Evolutionary conservation across 2,888 invertebrate species (phyloP).

Genomic region (Ennomos quercinarius): DNA sequence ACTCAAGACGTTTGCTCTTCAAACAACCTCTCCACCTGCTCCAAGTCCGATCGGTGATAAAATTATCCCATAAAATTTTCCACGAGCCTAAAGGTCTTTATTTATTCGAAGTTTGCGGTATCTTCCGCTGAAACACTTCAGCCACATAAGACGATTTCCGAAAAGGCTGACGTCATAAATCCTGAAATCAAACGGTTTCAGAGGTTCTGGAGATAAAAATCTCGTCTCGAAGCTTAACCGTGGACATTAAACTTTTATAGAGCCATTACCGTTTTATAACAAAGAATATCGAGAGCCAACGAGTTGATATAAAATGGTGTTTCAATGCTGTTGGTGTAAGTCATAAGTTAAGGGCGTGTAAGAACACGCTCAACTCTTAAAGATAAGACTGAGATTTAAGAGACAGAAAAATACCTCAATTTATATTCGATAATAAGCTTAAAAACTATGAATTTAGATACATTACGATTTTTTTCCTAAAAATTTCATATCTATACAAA

Average conservation of each 20-base stretch:
- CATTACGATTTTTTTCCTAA: no score
- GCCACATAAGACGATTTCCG: constrained; percentile 38
- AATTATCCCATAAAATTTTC: constrained; percentile 15
- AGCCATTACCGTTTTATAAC: constrained; percentile 65
- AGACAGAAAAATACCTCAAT: no score
- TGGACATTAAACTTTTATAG: constrained; percentile 63
- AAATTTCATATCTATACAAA: no score
- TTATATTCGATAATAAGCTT: no score
- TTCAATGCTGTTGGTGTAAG: constrained; percentile 33
- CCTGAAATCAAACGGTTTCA: constrained; percentile 39
- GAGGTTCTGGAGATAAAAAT: constrained; percentile 41
- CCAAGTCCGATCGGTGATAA: constrained; percentile 20
- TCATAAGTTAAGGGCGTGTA: constrained; percentile 34
- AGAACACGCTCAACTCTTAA: no score
- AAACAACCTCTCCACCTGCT: constrained; percentile 12
- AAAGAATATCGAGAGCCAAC: constrained; percentile 61
- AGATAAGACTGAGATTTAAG: no score
- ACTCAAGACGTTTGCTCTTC: constrained; percentile 11
- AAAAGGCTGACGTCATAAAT: constrained; percentile 43
- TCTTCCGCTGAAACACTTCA: constrained; percentile 23
- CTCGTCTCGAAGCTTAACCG: constrained; percentile 46
- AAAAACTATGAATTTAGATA: no score
- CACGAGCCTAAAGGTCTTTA: constrained; percentile 16
- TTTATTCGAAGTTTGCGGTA: constrained; percentile 23
- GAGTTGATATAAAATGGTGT: constrained; percentile 50